A percentile compares a stretch with the other conserved stretches of the same genome.
Evolutionary conservation across 2,888 invertebrate genomes (phyloP).

Genomic region (Xylota segnis): DNA sequence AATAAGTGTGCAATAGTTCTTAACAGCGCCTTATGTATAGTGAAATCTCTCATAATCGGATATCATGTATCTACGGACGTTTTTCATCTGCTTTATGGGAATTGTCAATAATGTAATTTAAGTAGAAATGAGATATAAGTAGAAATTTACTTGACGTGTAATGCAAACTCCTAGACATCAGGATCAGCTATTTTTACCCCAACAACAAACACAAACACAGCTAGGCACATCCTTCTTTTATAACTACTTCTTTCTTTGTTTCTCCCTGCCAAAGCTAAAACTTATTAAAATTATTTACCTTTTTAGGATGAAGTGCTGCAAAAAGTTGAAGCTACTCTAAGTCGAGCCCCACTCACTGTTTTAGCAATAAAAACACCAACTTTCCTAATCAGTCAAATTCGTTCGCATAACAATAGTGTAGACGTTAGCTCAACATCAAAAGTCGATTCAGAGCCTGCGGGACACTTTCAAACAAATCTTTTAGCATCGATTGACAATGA

Average conservation of each 20-base stretch:
- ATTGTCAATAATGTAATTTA: too few species aligned
- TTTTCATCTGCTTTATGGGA: too few species aligned
- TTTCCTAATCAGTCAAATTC: conserved; percentile 84
- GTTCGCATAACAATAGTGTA: conserved; percentile 77
- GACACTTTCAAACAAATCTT: conserved; percentile 82
- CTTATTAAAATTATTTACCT: not conserved
- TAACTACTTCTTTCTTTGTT: not conserved
- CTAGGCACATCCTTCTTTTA: not conserved
- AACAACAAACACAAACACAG: not conserved
- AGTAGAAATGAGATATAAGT: too few species aligned
- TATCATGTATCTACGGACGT: too few species aligned
- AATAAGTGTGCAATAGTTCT: too few species aligned
- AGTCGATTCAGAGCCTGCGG: conserved; percentile 60
- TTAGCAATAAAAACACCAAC: conserved; percentile 88
- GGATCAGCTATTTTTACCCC: too few species aligned
- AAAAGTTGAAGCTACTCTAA: conserved; percentile 90
- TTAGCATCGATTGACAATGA: conserved; percentile 78
- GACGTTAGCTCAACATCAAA: conserved; percentile 59
- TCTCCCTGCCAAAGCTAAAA: not conserved
- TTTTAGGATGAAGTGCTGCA: conserved; percentile 89
- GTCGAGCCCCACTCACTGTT: conserved; percentile 90
- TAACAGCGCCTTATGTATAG: too few species aligned
- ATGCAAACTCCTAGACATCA: too few species aligned
- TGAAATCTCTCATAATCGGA: too few species aligned
- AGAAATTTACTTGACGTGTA: too few species aligned